Base-by-base conservation (phyloP, 2,113 vertebrate species). In the Myodes glareolus region DNA sequence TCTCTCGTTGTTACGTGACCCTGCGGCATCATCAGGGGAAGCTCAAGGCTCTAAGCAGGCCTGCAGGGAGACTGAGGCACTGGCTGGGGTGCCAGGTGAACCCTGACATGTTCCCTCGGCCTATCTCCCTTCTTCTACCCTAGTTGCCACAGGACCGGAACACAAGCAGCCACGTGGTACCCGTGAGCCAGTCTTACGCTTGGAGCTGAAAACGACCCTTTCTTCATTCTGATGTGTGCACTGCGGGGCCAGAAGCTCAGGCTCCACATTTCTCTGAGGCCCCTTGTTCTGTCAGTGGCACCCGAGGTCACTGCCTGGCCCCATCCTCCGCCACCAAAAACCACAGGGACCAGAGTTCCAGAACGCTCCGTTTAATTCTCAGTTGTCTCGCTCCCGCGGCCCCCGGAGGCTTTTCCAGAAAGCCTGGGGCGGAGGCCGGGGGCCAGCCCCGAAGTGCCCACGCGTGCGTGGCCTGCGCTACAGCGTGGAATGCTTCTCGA, bases 401-500 rank as follows among this genome's bases (percentile, higher is more conserved):
- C 19, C 52, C 45, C 12, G 0, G 75, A 39, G 70, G 77, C 75
- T 73, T 88, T 42, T 68, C 10, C 14, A 39, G 67, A 50, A 47
- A 88, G 81, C 75, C 90, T 3, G 7, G 39, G n/a, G 61, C 0
- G 4, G 29, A 47, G 45, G 70, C 0, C 58, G 45, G 39, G 33
- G 81, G 58, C 76, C 90, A 45, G 96, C 65, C 88, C 70, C 5
- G 0, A 16, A n/a, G 70, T 42, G 67, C 78, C 92, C 76, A 7
- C 7, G 0, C 3, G 0, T 3, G 81, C 14, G 58, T 3, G 2
- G 67, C 3, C 33, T 42, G 55, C 58, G 19, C 55, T 97, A 99
- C 92, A 98, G 50, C 0, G 97, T 81, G 36, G 98, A 97, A n/a
- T 98, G 99, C 94, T 99, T 99, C 98, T 99, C 99, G 1, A 99